phyloP scores from a whole-genome alignment of 2,797 vertebrate genomes.

The Delichon dasypus region DNA sequence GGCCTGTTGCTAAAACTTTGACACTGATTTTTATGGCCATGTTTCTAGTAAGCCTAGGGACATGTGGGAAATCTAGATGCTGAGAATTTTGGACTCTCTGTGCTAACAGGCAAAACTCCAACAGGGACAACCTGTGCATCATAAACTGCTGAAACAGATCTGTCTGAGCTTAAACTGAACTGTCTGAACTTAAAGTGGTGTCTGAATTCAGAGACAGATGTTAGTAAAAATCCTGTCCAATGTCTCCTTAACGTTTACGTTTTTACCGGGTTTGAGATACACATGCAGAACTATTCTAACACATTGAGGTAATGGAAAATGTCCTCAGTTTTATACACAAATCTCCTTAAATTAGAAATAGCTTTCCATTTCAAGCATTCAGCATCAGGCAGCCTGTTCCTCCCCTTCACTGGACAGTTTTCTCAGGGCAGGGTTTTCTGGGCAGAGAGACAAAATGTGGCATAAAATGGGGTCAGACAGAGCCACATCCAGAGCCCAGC shows the following conservation, averaged over 20 bases:
- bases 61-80: background rate
- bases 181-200: background rate
- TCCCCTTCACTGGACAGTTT: background rate
- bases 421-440: background rate
- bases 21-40: background rate
- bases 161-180: background rate
- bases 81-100: too few species aligned
- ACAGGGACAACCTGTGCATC: background rate
- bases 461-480: background rate
- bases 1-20: background rate
- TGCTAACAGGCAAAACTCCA: too few species aligned
- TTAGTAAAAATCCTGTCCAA: background rate
- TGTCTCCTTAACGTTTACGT: background rate
- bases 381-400: background rate
- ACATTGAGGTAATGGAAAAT: constrained; percentile 16
- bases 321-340: constrained; percentile 2
- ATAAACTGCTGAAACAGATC: background rate
- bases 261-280: background rate
- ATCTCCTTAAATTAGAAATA: constrained; percentile 6
- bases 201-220: background rate
- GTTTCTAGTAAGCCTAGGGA: background rate
- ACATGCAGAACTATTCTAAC: background rate
- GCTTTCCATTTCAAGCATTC: background rate
- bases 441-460: background rate
- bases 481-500: fast-evolving